Conservation (phyloP, 2,797 vertebrate genomes). For the Phyllotis vaccarum region DNA sequence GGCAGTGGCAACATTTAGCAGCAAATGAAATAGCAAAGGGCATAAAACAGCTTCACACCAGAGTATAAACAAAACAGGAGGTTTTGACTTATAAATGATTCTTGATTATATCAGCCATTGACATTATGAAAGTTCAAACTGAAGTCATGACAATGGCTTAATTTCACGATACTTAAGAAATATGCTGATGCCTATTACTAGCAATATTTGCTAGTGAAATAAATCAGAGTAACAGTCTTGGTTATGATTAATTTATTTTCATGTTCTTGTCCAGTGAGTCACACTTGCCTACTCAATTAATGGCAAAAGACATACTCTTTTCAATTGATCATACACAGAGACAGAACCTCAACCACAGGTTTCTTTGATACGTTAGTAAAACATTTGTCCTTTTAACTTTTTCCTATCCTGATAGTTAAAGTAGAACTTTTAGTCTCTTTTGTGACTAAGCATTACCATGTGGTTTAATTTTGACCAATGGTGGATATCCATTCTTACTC, state of each 20-base stretch:
- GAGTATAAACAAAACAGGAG: neutral
- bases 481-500: too few relatives aligned
- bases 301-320: neutral
- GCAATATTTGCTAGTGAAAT: neutral
- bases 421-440: neutral
- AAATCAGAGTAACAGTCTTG: neutral
- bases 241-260: neutral
- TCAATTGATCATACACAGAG: neutral
- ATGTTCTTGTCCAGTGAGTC: neutral
- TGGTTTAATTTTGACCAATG: neutral
- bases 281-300: neutral
- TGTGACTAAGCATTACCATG: neutral
- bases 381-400: neutral
- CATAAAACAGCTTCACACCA: neutral
- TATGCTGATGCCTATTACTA: neutral
- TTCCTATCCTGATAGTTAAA: neutral
- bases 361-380: neutral
- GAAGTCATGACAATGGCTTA: neutral
- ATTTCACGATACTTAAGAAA: neutral
- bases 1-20: neutral
- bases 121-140: neutral
- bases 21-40: neutral
- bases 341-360: rapidly evolving
- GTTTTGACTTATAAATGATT: too few relatives aligned
- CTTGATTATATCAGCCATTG: neutral